phyloP scores from a whole-genome alignment of 2,113 vertebrate genomes.

The Psettodes erumei region DNA sequence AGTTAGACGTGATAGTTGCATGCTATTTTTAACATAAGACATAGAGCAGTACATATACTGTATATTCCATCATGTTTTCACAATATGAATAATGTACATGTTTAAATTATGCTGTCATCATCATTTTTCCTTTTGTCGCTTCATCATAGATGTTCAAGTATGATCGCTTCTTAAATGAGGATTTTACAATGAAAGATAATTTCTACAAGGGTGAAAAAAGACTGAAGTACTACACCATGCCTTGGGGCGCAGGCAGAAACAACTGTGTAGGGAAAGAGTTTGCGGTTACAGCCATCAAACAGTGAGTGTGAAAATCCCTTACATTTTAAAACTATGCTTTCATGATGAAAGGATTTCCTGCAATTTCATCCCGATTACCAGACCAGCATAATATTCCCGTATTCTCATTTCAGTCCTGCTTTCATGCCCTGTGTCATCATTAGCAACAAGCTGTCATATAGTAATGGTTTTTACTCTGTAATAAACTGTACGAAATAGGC shows the following conservation, averaged over 20 bases:
- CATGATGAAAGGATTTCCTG: conserved; percentile 46
- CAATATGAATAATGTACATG: neutral
- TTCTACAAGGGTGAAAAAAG: conserved; percentile 83
- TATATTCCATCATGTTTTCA: neutral
- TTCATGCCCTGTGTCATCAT: conserved; percentile 43
- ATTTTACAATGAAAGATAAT: conserved; percentile 79
- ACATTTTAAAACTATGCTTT: conserved; percentile 18
- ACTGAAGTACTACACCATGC: conserved; percentile 84
- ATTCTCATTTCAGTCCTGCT: conserved; percentile 34
- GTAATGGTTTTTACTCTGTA: conserved; percentile 18
- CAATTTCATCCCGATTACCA: conserved; percentile 44
- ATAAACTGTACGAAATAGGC: conserved; percentile 18
- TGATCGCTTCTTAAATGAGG: conserved; percentile 84
- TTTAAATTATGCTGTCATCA: neutral
- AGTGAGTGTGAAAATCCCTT: conserved; percentile 75
- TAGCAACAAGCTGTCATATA: conserved; percentile 22
- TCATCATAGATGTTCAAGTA: conserved; percentile 83
- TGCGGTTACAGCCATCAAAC: conserved; percentile 83
- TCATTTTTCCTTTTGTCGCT: neutral
- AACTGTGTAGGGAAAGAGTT: conserved; percentile 77
- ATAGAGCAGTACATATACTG: neutral
- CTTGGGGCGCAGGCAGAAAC: conserved; percentile 85
- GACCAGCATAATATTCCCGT: conserved; percentile 9
- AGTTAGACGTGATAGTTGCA: conserved; percentile 2
- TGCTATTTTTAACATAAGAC: conserved; percentile 1